These are phyloP conservation scores for Coenonympha glycerion DNA, from an alignment of 2,888 invertebrate species.

Conservation along the genomic window DNA sequence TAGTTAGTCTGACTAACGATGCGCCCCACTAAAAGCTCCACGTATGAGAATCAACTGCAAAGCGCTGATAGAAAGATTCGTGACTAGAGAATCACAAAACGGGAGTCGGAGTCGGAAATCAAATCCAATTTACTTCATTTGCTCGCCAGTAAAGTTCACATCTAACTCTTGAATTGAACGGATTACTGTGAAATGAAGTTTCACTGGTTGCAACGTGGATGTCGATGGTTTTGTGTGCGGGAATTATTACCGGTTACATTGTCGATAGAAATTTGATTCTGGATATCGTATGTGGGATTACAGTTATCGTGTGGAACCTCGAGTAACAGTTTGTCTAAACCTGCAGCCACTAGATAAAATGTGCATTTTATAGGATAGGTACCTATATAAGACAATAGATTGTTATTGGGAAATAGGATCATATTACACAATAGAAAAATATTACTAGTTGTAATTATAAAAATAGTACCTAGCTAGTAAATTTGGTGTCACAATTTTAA, in stretches of 20 bases:
- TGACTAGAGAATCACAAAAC: constrained; percentile 58
- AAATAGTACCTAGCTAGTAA: no score
- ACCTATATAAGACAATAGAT: no score
- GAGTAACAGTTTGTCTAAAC: no score
- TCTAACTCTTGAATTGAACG: constrained; percentile 62
- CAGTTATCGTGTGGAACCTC: constrained; percentile 12
- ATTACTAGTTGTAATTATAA: no score
- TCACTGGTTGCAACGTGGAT: constrained; percentile 28
- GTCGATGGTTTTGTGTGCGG: constrained; percentile 28
- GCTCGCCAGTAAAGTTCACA: constrained; percentile 65
- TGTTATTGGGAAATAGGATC: no score
- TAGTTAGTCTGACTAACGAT: constrained; percentile 9
- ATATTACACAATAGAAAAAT: no score
- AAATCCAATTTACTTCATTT: constrained; percentile 73
- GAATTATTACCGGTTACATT: constrained; percentile 20
- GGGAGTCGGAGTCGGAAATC: constrained; percentile 62
- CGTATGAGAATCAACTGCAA: constrained; percentile 32
- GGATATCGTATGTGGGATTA: constrained; percentile 14
- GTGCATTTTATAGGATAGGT: no score
- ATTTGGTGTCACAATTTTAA: no score
- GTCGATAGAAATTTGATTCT: constrained; percentile 21
- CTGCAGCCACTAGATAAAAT: no score
- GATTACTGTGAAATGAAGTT: constrained; percentile 61
- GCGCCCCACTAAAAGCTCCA: constrained; percentile 21
- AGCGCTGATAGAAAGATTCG: constrained; percentile 55